Evolutionary conservation across 2,113 vertebrate species (phyloP).

Genomic region (Lutjanus erythropterus): DNA sequence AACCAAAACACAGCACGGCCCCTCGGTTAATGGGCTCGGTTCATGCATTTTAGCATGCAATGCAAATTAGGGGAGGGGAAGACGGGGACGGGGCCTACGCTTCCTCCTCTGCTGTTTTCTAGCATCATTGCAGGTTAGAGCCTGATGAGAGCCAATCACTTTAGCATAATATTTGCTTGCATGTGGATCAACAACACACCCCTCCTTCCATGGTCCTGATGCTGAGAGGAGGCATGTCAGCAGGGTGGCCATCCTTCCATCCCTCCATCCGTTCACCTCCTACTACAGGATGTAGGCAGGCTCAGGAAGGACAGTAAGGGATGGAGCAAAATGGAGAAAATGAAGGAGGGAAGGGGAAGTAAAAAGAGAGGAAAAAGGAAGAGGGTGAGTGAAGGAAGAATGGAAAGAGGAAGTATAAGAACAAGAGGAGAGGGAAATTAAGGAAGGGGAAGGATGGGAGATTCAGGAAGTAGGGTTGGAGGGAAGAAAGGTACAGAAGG

Average conservation of each 20-base stretch:
- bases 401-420: not conserved
- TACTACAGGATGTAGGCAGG: not conserved
- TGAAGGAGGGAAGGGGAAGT: not conserved
- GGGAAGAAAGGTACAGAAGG: no score
- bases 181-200: constrained; percentile 89
- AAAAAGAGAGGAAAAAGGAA: not conserved
- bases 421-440: no score
- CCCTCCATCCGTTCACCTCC: constrained; percentile 29
- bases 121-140: constrained; percentile 84
- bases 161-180: constrained; percentile 93
- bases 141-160: constrained; percentile 94
- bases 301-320: not conserved
- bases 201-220: constrained; percentile 41
- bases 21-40: constrained; percentile 73
- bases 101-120: constrained; percentile 82
- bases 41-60: constrained; percentile 82
- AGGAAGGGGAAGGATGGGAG: not conserved
- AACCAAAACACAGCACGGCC: constrained; percentile 76
- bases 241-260: constrained; percentile 31
- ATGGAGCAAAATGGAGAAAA: not conserved
- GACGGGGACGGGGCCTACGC: constrained; percentile 54
- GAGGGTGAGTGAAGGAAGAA: not conserved
- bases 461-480: no score
- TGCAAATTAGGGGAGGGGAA: constrained; percentile 82
- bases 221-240: constrained; percentile 50